phyloP scores from a whole-genome alignment of 2,797 vertebrate species.

The Bradypodion pumilum region DNA sequence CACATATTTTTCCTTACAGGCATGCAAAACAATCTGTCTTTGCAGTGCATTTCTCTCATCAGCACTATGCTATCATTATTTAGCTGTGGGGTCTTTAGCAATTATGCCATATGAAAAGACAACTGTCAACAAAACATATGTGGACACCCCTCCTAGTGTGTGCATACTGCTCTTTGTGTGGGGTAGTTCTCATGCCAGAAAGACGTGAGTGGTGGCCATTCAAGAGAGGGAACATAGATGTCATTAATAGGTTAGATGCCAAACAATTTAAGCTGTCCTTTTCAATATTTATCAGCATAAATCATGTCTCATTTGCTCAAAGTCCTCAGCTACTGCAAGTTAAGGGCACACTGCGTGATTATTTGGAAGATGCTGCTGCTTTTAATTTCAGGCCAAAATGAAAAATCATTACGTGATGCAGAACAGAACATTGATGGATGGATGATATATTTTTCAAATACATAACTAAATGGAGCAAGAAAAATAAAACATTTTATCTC shows the following conservation, averaged over 20 bases:
- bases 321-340: neutral
- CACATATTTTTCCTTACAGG: neutral
- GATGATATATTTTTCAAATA: slow-evolving; percentile 26
- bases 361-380: slow-evolving; percentile 18
- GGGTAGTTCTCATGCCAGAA: neutral
- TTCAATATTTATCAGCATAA: slow-evolving; percentile 38
- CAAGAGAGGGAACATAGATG: slow-evolving; percentile 20
- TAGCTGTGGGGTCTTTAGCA: neutral
- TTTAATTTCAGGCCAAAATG: slow-evolving; percentile 42
- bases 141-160: neutral
- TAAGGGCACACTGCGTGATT: neutral
- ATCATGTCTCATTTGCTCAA: slow-evolving; percentile 14
- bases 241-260: slow-evolving; percentile 24
- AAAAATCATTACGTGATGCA: neutral
- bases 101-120: slow-evolving; percentile 3
- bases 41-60: neutral
- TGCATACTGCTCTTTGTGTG: neutral
- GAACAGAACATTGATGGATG: slow-evolving; percentile 8
- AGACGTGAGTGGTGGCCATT: slow-evolving; percentile 7
- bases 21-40: neutral
- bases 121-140: slow-evolving; percentile 5
- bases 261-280: slow-evolving; percentile 36
- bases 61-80: neutral
- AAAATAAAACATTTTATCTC: neutral
- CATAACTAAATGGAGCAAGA: slow-evolving; percentile 4